Evolutionary conservation across 2,888 invertebrate species (phyloP).

Genomic region (Chrysomela aeneicollis): DNA sequence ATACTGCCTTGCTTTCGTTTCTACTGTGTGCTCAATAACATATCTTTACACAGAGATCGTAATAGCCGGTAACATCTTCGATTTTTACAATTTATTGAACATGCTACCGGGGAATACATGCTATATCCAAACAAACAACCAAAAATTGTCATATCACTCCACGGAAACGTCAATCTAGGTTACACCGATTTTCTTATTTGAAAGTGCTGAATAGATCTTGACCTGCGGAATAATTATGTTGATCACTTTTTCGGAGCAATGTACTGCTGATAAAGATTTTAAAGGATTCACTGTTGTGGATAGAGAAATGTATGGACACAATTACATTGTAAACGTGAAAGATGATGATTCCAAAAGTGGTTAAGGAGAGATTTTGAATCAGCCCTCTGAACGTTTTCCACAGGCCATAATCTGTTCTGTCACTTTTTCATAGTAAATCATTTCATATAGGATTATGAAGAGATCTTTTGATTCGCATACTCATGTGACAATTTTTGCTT

Average conservation of each 20-base stretch:
- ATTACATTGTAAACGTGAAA: too few relatives aligned
- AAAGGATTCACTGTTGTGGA: too few relatives aligned
- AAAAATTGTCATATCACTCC: constrained; percentile 10
- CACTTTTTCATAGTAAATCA: too few relatives aligned
- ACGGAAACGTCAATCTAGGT: background rate
- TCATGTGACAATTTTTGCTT: background rate
- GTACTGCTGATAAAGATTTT: too few relatives aligned
- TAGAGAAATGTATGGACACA: too few relatives aligned
- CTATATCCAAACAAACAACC: constrained; percentile 17
- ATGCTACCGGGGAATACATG: constrained; percentile 14
- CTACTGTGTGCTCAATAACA: constrained; percentile 60
- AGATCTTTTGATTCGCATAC: too few relatives aligned
- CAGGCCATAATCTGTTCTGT: too few relatives aligned
- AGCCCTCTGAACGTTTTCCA: too few relatives aligned
- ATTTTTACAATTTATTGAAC: constrained; percentile 25
- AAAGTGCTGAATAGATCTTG: background rate
- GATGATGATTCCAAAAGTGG: too few relatives aligned
- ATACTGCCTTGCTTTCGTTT: constrained; percentile 65
- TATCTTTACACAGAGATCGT: constrained; percentile 56
- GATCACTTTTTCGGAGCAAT: too few relatives aligned
- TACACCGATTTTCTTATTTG: background rate
- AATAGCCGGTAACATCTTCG: constrained; percentile 43
- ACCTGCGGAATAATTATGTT: background rate
- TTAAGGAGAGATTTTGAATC: too few relatives aligned
- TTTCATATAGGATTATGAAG: too few relatives aligned